phyloP scores from a whole-genome alignment of 2,888 invertebrate genomes.

The Amorpha juglandis region DNA sequence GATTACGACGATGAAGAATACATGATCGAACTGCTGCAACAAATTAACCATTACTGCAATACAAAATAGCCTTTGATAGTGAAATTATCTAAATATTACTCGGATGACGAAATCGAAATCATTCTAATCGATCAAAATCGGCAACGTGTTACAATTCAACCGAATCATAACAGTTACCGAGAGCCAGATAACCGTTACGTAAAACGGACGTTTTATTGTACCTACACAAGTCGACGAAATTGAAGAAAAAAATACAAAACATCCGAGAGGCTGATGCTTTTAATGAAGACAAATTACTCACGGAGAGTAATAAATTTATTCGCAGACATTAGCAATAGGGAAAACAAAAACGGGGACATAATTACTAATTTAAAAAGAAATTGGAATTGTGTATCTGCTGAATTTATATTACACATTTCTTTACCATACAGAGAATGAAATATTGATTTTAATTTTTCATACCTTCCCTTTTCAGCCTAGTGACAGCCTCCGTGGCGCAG shows the following conservation, averaged over 20 bases:
- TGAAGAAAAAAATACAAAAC: slow-evolving; percentile 2
- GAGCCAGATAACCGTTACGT: slow-evolving; percentile 10
- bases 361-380: not conserved
- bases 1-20: too few relatives aligned
- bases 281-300: slow-evolving; percentile 18
- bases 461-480: too few relatives aligned
- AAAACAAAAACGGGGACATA: not conserved
- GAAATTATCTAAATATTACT: not conserved
- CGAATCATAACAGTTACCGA: slow-evolving; percentile 9
- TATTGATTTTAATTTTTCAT: too few relatives aligned
- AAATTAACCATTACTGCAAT: too few relatives aligned
- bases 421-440: not conserved
- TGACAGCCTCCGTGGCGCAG: too few relatives aligned
- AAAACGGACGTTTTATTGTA: slow-evolving; percentile 18
- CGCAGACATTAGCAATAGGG: not conserved
- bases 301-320: not conserved
- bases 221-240: not conserved
- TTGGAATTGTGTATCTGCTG: not conserved
- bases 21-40: too few relatives aligned
- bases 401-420: not conserved
- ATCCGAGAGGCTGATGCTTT: slow-evolving; percentile 1
- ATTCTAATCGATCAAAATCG: not conserved
- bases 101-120: not conserved
- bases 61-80: not conserved
- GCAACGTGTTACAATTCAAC: slow-evolving; percentile 5